Conservation (phyloP, 2,797 vertebrate genomes). For the Scyliorhinus canicula region DNA sequence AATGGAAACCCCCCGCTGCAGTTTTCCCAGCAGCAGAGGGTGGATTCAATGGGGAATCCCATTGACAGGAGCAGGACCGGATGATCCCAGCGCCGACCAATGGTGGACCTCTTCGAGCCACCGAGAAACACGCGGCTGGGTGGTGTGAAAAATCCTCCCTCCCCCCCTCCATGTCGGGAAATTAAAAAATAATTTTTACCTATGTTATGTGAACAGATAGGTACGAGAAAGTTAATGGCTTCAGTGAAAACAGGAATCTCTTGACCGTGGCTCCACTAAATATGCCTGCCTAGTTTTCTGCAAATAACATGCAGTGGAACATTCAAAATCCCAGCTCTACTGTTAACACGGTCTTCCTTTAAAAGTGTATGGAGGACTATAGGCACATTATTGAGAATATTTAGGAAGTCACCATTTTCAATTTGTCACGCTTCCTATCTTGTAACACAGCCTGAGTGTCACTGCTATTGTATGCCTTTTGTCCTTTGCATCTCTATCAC, state of each 20-base stretch:
- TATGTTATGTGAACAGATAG: too few relatives aligned
- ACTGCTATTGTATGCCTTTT: too few relatives aligned
- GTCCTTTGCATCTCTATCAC: neutral
- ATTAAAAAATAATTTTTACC: neutral
- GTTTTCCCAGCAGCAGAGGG: too few relatives aligned
- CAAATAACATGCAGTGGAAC: neutral
- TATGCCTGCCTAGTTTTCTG: too few relatives aligned
- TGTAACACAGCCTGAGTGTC: neutral
- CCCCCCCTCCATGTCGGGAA: neutral
- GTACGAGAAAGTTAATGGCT: neutral
- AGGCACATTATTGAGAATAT: slow-evolving; percentile 14
- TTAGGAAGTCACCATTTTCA: neutral
- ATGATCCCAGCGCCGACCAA: too few relatives aligned
- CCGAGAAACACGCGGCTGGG: too few relatives aligned
- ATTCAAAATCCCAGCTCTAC: neutral
- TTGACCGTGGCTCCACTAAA: neutral
- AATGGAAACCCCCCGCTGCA: too few relatives aligned
- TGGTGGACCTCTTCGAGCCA: too few relatives aligned
- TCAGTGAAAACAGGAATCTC: neutral
- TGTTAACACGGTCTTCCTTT: neutral
- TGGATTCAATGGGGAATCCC: too few relatives aligned
- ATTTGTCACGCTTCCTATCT: neutral
- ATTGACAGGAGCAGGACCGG: too few relatives aligned
- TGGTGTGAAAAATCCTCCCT: too few relatives aligned
- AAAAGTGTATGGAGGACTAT: neutral